A percentile compares a stretch with the other conserved stretches of the same genome.
Conservation (phyloP, 2,797 vertebrate species). For the Streptopelia turtur region DNA sequence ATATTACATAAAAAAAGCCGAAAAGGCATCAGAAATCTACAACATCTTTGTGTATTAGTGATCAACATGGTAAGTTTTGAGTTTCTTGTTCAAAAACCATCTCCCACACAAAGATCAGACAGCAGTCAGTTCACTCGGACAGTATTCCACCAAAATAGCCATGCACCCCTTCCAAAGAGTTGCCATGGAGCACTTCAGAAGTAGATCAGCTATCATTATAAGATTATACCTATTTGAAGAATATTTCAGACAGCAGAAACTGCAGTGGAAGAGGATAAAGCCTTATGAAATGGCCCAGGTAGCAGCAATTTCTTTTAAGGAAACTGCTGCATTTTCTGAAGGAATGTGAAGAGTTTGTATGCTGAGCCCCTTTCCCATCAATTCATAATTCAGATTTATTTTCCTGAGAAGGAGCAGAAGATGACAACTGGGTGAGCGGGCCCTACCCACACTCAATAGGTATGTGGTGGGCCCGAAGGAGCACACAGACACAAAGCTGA, state of each 20-base stretch:
- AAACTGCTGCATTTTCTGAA: not conserved
- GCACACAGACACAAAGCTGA: not conserved
- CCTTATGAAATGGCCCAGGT: not conserved
- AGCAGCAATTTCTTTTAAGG: not conserved
- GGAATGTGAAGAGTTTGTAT: not conserved
- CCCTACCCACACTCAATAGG: not conserved
- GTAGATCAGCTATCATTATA: not conserved
- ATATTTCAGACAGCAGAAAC: not conserved
- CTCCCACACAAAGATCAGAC: not conserved
- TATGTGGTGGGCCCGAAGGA: not conserved
- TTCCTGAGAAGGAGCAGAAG: not conserved
- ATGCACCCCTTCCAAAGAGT: not conserved
- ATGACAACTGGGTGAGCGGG: fast-evolving
- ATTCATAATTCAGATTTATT: not conserved
- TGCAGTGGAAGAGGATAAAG: not conserved
- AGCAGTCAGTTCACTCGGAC: not conserved
- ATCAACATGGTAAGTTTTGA: not conserved
- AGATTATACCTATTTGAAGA: not conserved
- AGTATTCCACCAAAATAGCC: not conserved
- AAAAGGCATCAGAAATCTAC: not conserved
- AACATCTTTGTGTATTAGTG: fast-evolving
- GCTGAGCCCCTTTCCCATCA: not conserved
- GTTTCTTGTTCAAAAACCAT: not conserved
- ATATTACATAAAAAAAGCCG: not conserved
- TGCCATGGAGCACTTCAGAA: not conserved